Percentiles rank a stretch among this genome's conserved stretches.
phyloP scores from a whole-genome alignment of 2,113 vertebrate genomes.

The Prunella himalayana region DNA sequence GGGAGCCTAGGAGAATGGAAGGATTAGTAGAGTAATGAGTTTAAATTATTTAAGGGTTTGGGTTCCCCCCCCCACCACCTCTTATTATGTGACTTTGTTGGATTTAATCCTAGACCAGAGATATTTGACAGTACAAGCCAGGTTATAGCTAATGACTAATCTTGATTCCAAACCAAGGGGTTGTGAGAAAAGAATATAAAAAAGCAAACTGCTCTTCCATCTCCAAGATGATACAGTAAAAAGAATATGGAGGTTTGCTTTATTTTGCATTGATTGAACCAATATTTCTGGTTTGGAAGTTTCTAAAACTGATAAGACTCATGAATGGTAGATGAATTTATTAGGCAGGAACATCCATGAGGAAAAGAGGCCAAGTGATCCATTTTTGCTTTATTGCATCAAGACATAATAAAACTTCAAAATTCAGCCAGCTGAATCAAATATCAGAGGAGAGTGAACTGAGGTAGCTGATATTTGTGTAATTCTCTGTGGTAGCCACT shows the following conservation, averaged over 20 bases:
- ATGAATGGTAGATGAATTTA: background rate
- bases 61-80: accelerated
- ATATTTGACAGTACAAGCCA: conserved; percentile 43
- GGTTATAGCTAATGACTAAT: conserved; percentile 55
- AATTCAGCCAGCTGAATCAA: background rate
- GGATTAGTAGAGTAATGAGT: conserved; percentile 76
- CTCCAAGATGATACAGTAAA: background rate
- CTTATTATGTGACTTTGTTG: conserved; percentile 39
- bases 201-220: conserved; percentile 28
- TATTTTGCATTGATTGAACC: background rate
- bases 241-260: background rate
- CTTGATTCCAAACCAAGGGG: conserved; percentile 51
- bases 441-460: background rate
- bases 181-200: conserved; percentile 13
- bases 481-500: background rate
- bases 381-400: background rate
- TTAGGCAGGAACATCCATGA: background rate
- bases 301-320: background rate
- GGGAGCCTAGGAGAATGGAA: conserved; percentile 65
- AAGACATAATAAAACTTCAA: background rate
- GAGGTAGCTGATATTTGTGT: background rate
- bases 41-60: conserved; percentile 70
- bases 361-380: background rate
- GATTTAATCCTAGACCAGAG: conserved; percentile 64
- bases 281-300: background rate